Evolutionary conservation across 2,113 vertebrate genomes (phyloP), one percentile per base, ranked within the genome.

Genomic region (Pelvicachromis taeniatus): DNA sequence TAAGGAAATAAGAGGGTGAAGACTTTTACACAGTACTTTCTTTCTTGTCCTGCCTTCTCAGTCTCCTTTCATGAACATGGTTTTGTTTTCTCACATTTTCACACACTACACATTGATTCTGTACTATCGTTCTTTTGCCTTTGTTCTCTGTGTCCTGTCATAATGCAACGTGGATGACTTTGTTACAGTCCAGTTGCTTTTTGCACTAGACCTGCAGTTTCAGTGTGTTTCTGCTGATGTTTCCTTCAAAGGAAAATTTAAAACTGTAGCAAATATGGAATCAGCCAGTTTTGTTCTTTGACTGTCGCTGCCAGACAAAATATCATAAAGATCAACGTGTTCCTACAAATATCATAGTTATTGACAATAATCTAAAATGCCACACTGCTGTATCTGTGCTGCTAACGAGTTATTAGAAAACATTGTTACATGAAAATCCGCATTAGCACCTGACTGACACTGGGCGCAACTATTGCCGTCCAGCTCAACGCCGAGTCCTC

Each of bases 401-500:
- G 61, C 19, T 80, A 33, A 26, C 3, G 61, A 59, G 23, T 31
- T 59, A 53, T 35, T 14, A 55, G 11, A 10, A 19, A 33, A 85
- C 16, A 82, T 53, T 42, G 35, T 70, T 78, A 68, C n/a, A 80
- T 75, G 78, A 78, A 84, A 83, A 90, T 88, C 42, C 53, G n/a
- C 35, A n/a, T n/a, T 79, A 52, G 3, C 82, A 52, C 14, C 81
- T 79, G 17, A 35, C 55, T 7, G 26, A 70, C 45, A 23, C 17
- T 11, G 58, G 45, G 35, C 16, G 31, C 48, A 78, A 7, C 21
- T 63, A 42, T 31, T 50, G 19, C 70, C 9, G 5, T n/a, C 3
- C 61, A 73, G 33, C 38, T 77, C 16, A 3, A 31, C 2, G 48
- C 19, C 21, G n/a, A 35, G 6, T 78, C 12, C 40, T 52, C 2